phyloP scores from a whole-genome alignment of 2,113 vertebrate species.

The Syngnathus scovelli region DNA sequence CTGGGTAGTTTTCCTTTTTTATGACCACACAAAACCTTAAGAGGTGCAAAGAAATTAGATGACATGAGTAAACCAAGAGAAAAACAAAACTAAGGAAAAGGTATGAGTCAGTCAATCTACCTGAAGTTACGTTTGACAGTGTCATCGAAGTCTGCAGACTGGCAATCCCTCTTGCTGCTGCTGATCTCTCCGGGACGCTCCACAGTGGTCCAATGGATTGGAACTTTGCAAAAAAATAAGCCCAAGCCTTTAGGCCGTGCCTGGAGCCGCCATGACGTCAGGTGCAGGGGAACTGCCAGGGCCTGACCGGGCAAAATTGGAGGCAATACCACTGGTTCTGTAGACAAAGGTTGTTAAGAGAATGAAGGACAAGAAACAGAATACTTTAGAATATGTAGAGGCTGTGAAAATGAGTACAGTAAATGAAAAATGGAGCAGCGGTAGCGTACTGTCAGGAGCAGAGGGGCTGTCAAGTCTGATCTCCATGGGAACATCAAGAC shows the following conservation, averaged over 20 bases:
- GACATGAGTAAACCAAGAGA: background rate
- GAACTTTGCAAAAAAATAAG: constrained; percentile 91
- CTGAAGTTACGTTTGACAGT: constrained; percentile 81
- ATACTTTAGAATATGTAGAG: background rate
- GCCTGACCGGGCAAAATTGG: constrained; percentile 87
- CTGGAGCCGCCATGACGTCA: constrained; percentile 94
- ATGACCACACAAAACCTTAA: constrained; percentile 93
- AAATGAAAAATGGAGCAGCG: background rate
- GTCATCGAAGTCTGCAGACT: constrained; percentile 85
- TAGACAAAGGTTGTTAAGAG: background rate
- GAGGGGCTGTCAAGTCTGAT: constrained; percentile 91
- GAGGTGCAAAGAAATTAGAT: background rate
- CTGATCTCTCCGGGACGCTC: constrained; percentile 81
- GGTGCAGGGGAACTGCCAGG: constrained; percentile 85
- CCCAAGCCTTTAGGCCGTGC: constrained; percentile 89
- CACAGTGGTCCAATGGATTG: constrained; percentile 95
- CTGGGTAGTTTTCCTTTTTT: constrained; percentile 94
- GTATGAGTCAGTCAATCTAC: constrained; percentile 49
- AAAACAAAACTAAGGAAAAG: background rate
- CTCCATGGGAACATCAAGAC: constrained; percentile 88
- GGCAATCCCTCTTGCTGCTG: constrained; percentile 92
- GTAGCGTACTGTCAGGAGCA: constrained; percentile 88
- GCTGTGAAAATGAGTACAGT: background rate
- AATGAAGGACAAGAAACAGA: background rate
- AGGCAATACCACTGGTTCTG: constrained; percentile 92